Conservation (phyloP, 1,140 invertebrate genomes). For the Leptinotarsa lineolata region DNA sequence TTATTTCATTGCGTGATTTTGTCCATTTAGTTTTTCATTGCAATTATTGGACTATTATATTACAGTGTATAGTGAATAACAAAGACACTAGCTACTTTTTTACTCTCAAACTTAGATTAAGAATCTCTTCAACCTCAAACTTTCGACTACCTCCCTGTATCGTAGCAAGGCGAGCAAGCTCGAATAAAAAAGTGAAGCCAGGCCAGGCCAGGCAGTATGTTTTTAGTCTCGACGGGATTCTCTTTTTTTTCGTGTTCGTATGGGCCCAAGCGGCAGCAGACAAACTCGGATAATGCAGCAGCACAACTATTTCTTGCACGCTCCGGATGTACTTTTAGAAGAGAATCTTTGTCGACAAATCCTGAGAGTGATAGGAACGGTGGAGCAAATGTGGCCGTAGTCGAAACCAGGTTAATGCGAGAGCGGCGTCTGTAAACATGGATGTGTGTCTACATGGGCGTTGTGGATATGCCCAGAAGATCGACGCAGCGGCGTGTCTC, state of each 20-base stretch:
- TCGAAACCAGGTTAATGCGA: neutral
- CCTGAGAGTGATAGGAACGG: neutral
- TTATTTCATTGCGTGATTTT: too few species aligned
- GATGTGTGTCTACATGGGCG: constrained; percentile 7
- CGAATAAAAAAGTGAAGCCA: neutral
- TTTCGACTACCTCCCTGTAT: neutral
- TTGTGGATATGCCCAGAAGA: neutral
- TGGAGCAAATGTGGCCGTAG: neutral
- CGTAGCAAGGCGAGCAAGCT: neutral
- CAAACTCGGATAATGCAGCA: neutral
- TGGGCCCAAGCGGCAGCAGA: neutral
- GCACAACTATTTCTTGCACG: neutral
- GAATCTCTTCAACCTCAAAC: too few species aligned
- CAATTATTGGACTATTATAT: too few species aligned
- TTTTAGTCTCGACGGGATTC: constrained; percentile 5
- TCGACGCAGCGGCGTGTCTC: neutral
- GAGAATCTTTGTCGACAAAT: neutral
- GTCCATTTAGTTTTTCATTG: too few species aligned
- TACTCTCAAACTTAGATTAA: too few species aligned
- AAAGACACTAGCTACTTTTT: too few species aligned
- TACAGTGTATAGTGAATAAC: too few species aligned
- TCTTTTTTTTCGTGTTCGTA: neutral
- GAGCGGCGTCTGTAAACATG: neutral
- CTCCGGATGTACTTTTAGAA: neutral
- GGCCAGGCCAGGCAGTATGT: neutral